These are phyloP conservation scores for Gadus macrocephalus DNA, from an alignment of 2,113 vertebrate genomes.

Conservation along the genomic window DNA sequence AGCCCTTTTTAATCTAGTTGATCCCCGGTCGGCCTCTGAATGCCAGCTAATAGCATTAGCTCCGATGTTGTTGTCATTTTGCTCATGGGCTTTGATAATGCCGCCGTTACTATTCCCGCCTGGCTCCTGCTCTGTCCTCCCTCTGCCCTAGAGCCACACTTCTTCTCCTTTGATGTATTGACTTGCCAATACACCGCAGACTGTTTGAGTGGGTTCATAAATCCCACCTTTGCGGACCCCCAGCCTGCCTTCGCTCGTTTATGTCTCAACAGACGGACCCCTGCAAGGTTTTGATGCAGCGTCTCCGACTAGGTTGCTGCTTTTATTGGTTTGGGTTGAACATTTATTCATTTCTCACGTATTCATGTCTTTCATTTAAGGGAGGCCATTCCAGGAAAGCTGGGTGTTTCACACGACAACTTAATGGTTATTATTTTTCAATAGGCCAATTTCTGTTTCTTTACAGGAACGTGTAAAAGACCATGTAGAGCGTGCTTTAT, in stretches of 20 bases:
- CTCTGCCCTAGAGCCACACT: slow-evolving; percentile 34
- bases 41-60: slow-evolving; percentile 27
- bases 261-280: too few relatives aligned
- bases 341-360: too few relatives aligned
- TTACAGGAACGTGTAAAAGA: too few relatives aligned
- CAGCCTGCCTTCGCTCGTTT: slow-evolving; percentile 5
- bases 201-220: slow-evolving; percentile 48
- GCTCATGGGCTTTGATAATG: slow-evolving; percentile 39
- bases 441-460: too few relatives aligned
- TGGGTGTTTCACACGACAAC: too few relatives aligned
- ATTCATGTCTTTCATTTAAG: too few relatives aligned
- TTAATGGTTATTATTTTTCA: too few relatives aligned
- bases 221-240: slow-evolving; percentile 22
- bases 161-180: slow-evolving; percentile 49
- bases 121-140: slow-evolving; percentile 2
- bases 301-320: too few relatives aligned
- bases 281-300: too few relatives aligned
- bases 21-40: slow-evolving; percentile 30
- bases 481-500: too few relatives aligned
- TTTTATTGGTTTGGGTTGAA: too few relatives aligned
- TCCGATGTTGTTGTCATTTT: slow-evolving; percentile 21
- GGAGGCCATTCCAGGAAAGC: too few relatives aligned
- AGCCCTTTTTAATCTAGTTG: slow-evolving; percentile 50
- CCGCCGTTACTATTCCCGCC: slow-evolving; percentile 41
- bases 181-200: slow-evolving; percentile 42